A percentile compares a stretch with the other conserved stretches of the same genome.
Evolutionary conservation across 2,888 invertebrate species (phyloP).

Genomic region (Neoitamus cyanurus): DNA sequence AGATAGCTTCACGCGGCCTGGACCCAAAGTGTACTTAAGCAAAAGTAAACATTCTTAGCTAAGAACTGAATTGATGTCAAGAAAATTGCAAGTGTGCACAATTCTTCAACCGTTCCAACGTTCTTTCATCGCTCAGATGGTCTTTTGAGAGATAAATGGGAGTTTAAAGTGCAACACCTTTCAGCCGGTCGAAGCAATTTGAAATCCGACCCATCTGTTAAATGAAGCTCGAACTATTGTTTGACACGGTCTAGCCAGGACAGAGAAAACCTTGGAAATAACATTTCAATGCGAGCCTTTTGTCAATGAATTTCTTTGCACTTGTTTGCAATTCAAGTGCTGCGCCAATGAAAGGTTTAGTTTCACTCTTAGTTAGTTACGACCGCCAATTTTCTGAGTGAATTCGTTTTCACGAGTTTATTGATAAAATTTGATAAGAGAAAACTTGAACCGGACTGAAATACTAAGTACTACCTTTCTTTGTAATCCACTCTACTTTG

Average conservation of each 20-base stretch:
- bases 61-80: neutral
- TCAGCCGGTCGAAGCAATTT: neutral
- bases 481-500: neutral
- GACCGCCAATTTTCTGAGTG: neutral
- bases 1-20: neutral
- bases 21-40: neutral
- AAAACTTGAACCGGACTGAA: neutral
- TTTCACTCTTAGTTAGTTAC: neutral
- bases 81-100: neutral
- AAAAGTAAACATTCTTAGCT: neutral
- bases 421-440: slow-evolving; percentile 40
- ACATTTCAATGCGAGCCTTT: neutral
- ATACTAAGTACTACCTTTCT: neutral
- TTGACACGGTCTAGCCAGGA: neutral
- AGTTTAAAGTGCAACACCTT: neutral
- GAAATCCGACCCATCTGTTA: neutral
- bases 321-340: neutral
- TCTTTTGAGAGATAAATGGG: neutral
- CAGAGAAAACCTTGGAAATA: neutral
- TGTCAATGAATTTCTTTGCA: neutral
- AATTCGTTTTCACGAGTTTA: neutral
- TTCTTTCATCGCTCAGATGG: neutral
- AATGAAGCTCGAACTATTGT: neutral
- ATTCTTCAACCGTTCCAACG: neutral
- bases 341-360: neutral